phyloP scores from a whole-genome alignment of 1,140 invertebrate species.

The Frieseomelitta varia region DNA sequence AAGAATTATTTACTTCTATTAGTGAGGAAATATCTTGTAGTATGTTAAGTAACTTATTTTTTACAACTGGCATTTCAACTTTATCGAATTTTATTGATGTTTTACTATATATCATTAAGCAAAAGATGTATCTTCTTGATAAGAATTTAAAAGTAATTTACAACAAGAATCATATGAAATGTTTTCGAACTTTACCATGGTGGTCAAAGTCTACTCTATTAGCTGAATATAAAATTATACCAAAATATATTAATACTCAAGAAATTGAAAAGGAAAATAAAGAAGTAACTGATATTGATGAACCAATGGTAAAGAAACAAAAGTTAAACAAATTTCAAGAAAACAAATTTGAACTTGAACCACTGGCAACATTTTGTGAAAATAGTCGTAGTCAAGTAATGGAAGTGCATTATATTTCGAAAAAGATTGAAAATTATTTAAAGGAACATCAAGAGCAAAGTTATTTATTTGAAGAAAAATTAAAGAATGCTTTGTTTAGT shows the following conservation, averaged over 20 bases:
- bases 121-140: conserved; percentile 69
- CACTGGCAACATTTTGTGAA: conserved; percentile 58
- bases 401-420: conserved; percentile 57
- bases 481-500: conserved; percentile 67
- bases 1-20: conserved; percentile 64
- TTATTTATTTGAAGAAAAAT: conserved; percentile 65
- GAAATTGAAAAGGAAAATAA: conserved; percentile 14
- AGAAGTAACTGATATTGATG: conserved; percentile 24
- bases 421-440: conserved; percentile 69
- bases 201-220: conserved; percentile 78
- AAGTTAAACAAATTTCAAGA: conserved; percentile 33
- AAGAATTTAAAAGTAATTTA: conserved; percentile 73
- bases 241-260: conserved; percentile 39
- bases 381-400: conserved; percentile 50
- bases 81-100: conserved; percentile 72
- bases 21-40: conserved; percentile 61
- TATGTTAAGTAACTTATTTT: conserved; percentile 73
- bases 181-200: conserved; percentile 77
- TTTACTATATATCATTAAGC: conserved; percentile 72
- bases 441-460: conserved; percentile 66
- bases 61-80: conserved; percentile 63
- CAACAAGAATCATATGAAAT: conserved; percentile 76
- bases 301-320: conserved; percentile 53
- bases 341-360: conserved; percentile 36
- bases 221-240: conserved; percentile 41